phyloP scores from a whole-genome alignment of 2,113 vertebrate species.

The Protomyctophum bolini region DNA sequence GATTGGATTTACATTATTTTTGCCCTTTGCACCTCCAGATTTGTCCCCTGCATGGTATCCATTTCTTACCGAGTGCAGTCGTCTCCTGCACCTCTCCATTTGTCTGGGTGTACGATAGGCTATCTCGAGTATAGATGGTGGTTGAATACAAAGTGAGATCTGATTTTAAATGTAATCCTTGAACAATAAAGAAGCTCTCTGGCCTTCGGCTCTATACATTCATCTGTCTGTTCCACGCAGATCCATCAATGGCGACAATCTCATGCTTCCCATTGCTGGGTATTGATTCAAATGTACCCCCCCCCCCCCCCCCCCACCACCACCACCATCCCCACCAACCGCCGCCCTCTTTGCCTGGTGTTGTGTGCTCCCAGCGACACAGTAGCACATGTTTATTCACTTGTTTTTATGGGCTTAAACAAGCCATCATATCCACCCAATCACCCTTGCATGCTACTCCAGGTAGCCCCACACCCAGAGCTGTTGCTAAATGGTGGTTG shows the following conservation, averaged over 20 bases:
- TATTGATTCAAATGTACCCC: slow-evolving; percentile 70
- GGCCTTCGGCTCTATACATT: slow-evolving; percentile 70
- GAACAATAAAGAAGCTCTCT: slow-evolving; percentile 72
- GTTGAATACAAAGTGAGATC: slow-evolving; percentile 73
- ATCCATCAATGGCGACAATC: slow-evolving; percentile 72
- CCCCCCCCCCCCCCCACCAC: slow-evolving; percentile 20
- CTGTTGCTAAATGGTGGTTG: slow-evolving; percentile 19
- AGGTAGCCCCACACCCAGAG: slow-evolving; percentile 20
- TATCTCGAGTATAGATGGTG: slow-evolving; percentile 65
- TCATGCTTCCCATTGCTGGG: slow-evolving; percentile 43
- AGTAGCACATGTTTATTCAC: slow-evolving; percentile 59
- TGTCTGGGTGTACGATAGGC: slow-evolving; percentile 67
- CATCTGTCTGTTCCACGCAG: slow-evolving; percentile 61
- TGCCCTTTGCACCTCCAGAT: slow-evolving; percentile 68
- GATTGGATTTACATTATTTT: slow-evolving; percentile 76
- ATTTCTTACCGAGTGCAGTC: slow-evolving; percentile 59
- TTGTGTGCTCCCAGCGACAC: slow-evolving; percentile 50
- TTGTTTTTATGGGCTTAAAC: slow-evolving; percentile 65
- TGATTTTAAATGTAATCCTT: slow-evolving; percentile 77
- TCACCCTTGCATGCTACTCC: slow-evolving; percentile 20
- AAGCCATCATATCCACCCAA: slow-evolving; percentile 50
- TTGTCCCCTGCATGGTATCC: slow-evolving; percentile 43
- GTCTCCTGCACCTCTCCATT: slow-evolving; percentile 59
- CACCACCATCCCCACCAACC: not conserved
- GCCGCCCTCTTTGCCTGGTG: slow-evolving; percentile 26